phyloP scores from a whole-genome alignment of 2,797 vertebrate species.

The Arrhamphus sclerolepis region DNA sequence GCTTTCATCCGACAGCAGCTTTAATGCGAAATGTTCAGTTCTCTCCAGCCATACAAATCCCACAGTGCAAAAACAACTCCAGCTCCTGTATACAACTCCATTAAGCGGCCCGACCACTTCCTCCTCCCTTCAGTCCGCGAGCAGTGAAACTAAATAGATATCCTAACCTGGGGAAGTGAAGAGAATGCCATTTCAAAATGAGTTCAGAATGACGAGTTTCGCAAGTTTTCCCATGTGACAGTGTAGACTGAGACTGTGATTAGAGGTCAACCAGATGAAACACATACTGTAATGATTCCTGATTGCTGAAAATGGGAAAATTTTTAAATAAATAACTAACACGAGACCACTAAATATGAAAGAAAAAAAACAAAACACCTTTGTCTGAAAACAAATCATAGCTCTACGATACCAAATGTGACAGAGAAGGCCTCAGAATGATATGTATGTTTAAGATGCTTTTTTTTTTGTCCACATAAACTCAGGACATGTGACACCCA shows the following conservation, averaged over 20 bases:
- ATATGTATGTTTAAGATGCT: no score
- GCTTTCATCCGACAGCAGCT: constrained; percentile 36
- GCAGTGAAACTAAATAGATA: constrained; percentile 74
- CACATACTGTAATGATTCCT: constrained; percentile 3
- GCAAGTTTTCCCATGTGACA: constrained; percentile 46
- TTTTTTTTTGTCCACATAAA: background rate
- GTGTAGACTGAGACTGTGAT: constrained; percentile 21
- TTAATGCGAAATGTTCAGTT: constrained; percentile 17
- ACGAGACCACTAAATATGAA: background rate
- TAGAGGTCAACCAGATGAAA: background rate
- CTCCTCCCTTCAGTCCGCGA: constrained; percentile 70
- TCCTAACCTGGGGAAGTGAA: constrained; percentile 56
- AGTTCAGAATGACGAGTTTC: constrained; percentile 42
- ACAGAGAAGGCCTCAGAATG: no score
- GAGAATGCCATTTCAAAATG: constrained; percentile 48
- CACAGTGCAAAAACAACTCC: constrained; percentile 49
- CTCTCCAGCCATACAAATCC: constrained; percentile 44
- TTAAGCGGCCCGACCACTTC: constrained; percentile 72
- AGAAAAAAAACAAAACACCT: no score
- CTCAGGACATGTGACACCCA: background rate
- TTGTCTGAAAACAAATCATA: background rate
- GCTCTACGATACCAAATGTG: no score
- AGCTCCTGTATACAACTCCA: constrained; percentile 59
- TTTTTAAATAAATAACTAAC: background rate
- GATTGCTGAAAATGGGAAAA: constrained; percentile 14